Evolutionary conservation across 1,140 invertebrate genomes (phyloP).

Genomic region (Camponotus floridanus): DNA sequence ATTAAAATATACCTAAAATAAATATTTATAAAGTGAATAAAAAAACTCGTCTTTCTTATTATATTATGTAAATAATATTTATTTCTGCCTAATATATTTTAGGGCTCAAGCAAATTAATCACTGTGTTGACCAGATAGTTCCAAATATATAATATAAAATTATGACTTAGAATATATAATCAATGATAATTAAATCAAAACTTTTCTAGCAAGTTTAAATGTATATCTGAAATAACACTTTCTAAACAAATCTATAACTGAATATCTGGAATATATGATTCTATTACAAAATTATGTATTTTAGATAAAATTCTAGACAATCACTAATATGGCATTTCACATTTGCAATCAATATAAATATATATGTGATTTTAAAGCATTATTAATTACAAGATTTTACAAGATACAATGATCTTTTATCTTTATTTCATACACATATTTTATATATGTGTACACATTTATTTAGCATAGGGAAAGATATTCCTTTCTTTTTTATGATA

Average conservation of each 20-base stretch:
- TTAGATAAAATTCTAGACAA: conserved; percentile 1
- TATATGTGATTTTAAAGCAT: background rate
- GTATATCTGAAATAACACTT: background rate
- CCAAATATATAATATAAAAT: background rate
- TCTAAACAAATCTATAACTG: conserved; percentile 8
- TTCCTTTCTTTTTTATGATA: background rate
- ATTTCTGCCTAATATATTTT: background rate
- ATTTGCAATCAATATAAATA: background rate
- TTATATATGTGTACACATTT: background rate
- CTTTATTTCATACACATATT: conserved; percentile 1
- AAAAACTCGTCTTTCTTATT: background rate
- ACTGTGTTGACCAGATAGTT: conserved; percentile 21
- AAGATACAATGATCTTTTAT: background rate
- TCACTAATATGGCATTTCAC: background rate
- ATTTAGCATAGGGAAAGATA: background rate
- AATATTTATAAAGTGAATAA: conserved; percentile 11
- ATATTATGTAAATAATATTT: conserved; percentile 9
- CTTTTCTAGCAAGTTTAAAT: background rate
- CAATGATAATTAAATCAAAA: background rate
- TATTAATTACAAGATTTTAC: background rate
- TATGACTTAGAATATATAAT: conserved; percentile 14
- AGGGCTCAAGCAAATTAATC: conserved; percentile 48
- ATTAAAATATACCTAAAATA: conserved; percentile 39
- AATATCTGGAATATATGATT: background rate
- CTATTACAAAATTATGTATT: background rate